These are phyloP conservation scores for Hermaeophaga mercurialis DNA, from an alignment of 2,888 invertebrate genomes.

Conservation along the genomic window DNA sequence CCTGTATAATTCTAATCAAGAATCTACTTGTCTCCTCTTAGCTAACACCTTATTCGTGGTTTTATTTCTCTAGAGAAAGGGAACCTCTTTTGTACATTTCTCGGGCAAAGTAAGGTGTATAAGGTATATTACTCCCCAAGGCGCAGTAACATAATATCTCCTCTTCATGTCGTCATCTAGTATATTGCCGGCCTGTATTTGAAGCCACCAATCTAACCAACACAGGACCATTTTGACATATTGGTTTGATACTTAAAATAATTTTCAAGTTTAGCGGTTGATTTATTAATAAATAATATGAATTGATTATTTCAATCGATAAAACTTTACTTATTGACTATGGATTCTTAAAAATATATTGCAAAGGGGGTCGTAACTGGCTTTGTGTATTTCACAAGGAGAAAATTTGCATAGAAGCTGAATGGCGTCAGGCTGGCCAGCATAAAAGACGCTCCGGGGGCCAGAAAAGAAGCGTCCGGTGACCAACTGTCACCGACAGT, in stretches of 20 bases:
- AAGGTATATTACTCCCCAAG: slow-evolving; percentile 57
- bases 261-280: too few species aligned
- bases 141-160: slow-evolving; percentile 57
- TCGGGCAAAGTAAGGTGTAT: slow-evolving; percentile 43
- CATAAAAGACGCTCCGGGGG: slow-evolving; percentile 52
- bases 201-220: slow-evolving; percentile 53
- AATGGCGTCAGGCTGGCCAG: slow-evolving; percentile 56
- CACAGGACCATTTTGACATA: not conserved
- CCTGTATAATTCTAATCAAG: too few species aligned
- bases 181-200: slow-evolving; percentile 57
- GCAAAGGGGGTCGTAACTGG: not conserved
- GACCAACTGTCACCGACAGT: slow-evolving; percentile 54
- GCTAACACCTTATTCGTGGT: not conserved
- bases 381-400: too few species aligned
- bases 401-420: slow-evolving; percentile 52
- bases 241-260: too few species aligned
- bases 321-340: not conserved
- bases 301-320: too few species aligned
- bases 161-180: slow-evolving; percentile 56
- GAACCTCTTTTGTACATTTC: slow-evolving; percentile 48
- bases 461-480: slow-evolving; percentile 45
- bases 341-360: not conserved
- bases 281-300: too few species aligned
- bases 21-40: too few species aligned
- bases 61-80: not conserved